A percentile compares a stretch with the other conserved stretches of the same genome.
phyloP scores from a whole-genome alignment of 2,797 vertebrate genomes.

The Hippocampus kuda region DNA sequence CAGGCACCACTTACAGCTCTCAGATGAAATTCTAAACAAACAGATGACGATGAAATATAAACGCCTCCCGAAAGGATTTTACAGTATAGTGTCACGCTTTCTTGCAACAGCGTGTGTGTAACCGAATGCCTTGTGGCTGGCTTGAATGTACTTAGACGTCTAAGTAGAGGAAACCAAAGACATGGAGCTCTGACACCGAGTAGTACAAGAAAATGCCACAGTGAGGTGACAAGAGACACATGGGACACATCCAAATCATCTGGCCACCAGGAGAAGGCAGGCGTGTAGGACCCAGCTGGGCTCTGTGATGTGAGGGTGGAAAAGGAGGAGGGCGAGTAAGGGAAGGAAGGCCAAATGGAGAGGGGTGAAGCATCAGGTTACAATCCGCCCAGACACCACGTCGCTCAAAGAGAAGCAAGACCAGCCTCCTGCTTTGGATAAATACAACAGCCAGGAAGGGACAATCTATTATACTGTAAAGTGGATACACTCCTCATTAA shows the following conservation, averaged over 20 bases:
- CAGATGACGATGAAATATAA: background rate
- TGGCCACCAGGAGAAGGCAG: slow-evolving; percentile 26
- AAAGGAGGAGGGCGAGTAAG: slow-evolving; percentile 42
- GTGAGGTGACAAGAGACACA: slow-evolving; percentile 15
- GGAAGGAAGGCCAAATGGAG: slow-evolving; percentile 52
- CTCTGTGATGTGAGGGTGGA: slow-evolving; percentile 39
- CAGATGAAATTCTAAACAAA: background rate
- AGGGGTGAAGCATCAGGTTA: slow-evolving; percentile 62
- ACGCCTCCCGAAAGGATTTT: background rate
- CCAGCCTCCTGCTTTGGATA: slow-evolving; percentile 44
- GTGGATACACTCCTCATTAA: background rate
- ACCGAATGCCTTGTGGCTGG: background rate
- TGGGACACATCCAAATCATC: slow-evolving; percentile 12
- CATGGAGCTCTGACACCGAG: background rate
- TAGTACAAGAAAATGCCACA: slow-evolving; percentile 11
- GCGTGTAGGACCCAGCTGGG: slow-evolving; percentile 48
- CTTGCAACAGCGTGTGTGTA: background rate
- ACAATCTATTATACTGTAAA: slow-evolving; percentile 7
- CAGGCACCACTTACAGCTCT: background rate
- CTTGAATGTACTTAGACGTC: background rate
- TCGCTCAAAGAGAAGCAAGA: slow-evolving; percentile 56
- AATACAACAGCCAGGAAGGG: slow-evolving; percentile 41
- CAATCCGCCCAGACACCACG: slow-evolving; percentile 62
- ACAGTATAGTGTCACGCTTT: background rate
- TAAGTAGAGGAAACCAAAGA: too few species aligned